These are phyloP conservation scores for Tonatia bakeri DNA, from an alignment of 2,113 vertebrate genomes.

Conservation along the genomic window DNA sequence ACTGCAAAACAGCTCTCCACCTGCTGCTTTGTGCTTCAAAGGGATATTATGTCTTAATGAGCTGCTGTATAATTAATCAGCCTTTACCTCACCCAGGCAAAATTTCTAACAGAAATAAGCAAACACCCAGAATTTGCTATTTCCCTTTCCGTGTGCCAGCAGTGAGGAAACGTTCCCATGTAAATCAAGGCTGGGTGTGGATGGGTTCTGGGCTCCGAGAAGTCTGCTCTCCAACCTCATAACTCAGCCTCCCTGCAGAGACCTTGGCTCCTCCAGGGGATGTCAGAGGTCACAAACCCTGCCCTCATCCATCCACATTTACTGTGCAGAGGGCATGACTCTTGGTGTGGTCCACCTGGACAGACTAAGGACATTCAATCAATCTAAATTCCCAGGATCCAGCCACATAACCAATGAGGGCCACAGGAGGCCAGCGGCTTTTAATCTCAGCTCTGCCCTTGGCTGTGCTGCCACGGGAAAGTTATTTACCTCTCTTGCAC, in stretches of 20 bases:
- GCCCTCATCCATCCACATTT: background rate
- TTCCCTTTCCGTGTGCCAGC: conserved; percentile 68
- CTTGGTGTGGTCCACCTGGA: background rate
- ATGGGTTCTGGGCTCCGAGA: conserved; percentile 72
- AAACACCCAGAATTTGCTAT: conserved; percentile 73
- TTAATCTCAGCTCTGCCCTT: background rate
- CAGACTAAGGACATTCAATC: background rate
- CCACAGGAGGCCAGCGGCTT: background rate
- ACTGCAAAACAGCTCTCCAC: conserved; percentile 54
- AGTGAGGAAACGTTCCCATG: conserved; percentile 67
- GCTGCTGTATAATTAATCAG: conserved; percentile 70
- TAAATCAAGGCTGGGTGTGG: conserved; percentile 74
- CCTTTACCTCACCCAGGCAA: conserved; percentile 35
- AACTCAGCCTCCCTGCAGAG: conserved; percentile 50
- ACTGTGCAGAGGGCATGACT: background rate
- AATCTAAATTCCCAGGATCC: background rate
- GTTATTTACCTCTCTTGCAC: background rate
- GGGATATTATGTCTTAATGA: conserved; percentile 71
- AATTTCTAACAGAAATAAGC: conserved; percentile 71
- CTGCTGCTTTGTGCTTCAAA: conserved; percentile 68
- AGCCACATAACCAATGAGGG: background rate
- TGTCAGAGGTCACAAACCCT: conserved; percentile 35
- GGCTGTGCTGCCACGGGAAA: background rate
- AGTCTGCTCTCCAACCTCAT: conserved; percentile 61
- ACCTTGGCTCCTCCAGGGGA: conserved; percentile 22